These are phyloP conservation scores for Alviniconcha marisindica DNA, from an alignment of 1,140 invertebrate genomes.

Conservation along the genomic window DNA sequence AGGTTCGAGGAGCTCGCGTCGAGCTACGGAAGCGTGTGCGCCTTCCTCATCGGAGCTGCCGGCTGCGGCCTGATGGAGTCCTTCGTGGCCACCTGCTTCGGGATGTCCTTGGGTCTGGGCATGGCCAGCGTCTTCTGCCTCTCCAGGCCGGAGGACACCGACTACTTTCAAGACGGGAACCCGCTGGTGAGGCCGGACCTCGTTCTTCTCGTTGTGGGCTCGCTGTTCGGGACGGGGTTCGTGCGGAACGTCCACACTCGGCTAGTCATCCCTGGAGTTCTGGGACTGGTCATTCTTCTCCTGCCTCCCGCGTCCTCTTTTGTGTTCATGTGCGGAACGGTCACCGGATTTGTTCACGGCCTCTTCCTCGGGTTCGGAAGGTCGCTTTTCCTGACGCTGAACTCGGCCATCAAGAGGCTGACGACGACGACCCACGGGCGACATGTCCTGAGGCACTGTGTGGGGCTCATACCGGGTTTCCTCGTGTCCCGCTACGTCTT, in stretches of 20 bases:
- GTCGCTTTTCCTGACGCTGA: conserved; percentile 40
- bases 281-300: conserved; percentile 1
- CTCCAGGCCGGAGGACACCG: conserved; percentile 37
- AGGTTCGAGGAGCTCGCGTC: conserved; percentile 26
- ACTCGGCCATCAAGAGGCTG: conserved; percentile 38
- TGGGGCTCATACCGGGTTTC: conserved; percentile 22
- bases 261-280: conserved; percentile 3
- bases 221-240: conserved; percentile 32
- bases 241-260: conserved; percentile 8
- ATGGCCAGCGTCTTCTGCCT: conserved; percentile 49
- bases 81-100: conserved; percentile 43
- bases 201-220: conserved; percentile 40
- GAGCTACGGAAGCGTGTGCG: not conserved
- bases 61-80: conserved; percentile 39
- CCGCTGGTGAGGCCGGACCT: conserved; percentile 35
- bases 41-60: conserved; percentile 35
- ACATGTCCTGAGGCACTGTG: conserved; percentile 5
- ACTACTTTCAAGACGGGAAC: not conserved
- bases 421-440: not conserved
- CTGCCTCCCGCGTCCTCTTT: conserved; percentile 36
- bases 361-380: conserved; percentile 45
- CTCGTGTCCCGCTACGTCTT: not conserved
- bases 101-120: conserved; percentile 52
- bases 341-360: conserved; percentile 46
- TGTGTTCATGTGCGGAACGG: conserved; percentile 45